Evolutionary conservation across 1,140 invertebrate genomes (phyloP), one percentile per base, ranked within the genome.

Genomic region (Akabosia matsudoensis): DNA sequence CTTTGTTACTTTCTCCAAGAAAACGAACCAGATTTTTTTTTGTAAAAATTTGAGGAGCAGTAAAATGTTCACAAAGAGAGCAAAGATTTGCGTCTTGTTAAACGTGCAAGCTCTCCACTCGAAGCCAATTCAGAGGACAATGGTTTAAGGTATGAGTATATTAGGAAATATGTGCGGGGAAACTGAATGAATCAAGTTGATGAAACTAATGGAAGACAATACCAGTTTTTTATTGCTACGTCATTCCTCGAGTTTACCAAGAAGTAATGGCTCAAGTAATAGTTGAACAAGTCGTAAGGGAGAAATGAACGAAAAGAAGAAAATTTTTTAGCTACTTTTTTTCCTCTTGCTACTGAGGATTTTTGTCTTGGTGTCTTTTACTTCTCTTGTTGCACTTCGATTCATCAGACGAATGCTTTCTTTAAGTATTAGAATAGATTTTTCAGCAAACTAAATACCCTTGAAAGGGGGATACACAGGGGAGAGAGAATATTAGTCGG

Each of bases 231-330:
- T 45, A 7, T 45, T 45, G 37, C 18, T 10, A 18, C 37, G 37
- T 45, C 18, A 7, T 45, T 7, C 18, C 18, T 45, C 37, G 7
- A 18, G 37, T 45, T 18, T 45, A 18, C 18, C 7, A n/a, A 56
- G 54, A 4, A 10, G 61, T 67, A 67, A 67, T 67, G 31, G 61
- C 26, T 67, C 26, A 31, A 67, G 61, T 67, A 67, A 67, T 31
- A 67, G 24, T 31, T 28, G 28, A 24, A 4, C 26, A 22, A 67
- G 61, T 67, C 61, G 31, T 31, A 31, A 67, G 61, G 61, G 61
- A 67, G 61, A 30, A 61, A 30, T 28, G 73, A 74, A 26, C 33
- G 74, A 64, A 33, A 74, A 34, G n/a, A 45, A 45, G 37, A 45
- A 45, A 61, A 67, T 67, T n/a, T n/a, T n/a, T 30, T 67, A 30